Percentiles rank a stretch among this genome's conserved stretches.
Evolutionary conservation across 2,888 invertebrate species (phyloP).

Genomic region (Hofmannophila pseudospretella): DNA sequence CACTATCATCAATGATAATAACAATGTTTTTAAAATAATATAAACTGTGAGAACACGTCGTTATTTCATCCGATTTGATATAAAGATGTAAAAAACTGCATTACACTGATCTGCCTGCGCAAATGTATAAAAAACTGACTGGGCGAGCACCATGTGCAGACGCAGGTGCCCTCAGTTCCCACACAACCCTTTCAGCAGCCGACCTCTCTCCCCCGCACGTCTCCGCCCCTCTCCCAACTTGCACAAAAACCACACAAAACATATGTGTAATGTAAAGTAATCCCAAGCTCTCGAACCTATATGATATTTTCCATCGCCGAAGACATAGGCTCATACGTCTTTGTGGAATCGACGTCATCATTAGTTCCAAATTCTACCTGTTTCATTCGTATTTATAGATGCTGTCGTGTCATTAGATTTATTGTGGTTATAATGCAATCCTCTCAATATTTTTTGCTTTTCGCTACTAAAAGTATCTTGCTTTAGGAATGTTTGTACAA

Average conservation of each 20-base stretch:
- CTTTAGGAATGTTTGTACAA: conserved; percentile 4
- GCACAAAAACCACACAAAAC: conserved; percentile 43
- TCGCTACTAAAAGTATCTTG: conserved; percentile 29
- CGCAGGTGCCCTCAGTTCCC: conserved; percentile 78
- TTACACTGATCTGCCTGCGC: conserved; percentile 66
- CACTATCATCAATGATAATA: conserved; percentile 18
- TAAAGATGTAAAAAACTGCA: conserved; percentile 59
- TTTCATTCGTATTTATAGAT: conserved; percentile 71
- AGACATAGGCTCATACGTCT: conserved; percentile 21
- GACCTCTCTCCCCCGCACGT: conserved; percentile 40
- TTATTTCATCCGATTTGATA: background rate
- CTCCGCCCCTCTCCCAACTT: conserved; percentile 42
- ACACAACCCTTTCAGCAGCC: conserved; percentile 76
- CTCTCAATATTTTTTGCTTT: conserved; percentile 59
- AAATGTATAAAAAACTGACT: conserved; percentile 66
- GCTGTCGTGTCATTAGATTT: conserved; percentile 77
- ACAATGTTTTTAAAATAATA: conserved; percentile 8
- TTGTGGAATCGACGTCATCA: conserved; percentile 30
- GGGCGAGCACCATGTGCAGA: conserved; percentile 71
- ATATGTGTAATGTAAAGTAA: conserved; percentile 22
- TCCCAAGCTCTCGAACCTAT: conserved; percentile 13
- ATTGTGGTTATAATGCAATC: conserved; percentile 76
- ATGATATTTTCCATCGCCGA: conserved; percentile 15
- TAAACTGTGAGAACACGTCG: background rate
- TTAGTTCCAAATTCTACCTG: conserved; percentile 74